Conservation (phyloP, 2,888 invertebrate species). For the Dynastes maya region DNA sequence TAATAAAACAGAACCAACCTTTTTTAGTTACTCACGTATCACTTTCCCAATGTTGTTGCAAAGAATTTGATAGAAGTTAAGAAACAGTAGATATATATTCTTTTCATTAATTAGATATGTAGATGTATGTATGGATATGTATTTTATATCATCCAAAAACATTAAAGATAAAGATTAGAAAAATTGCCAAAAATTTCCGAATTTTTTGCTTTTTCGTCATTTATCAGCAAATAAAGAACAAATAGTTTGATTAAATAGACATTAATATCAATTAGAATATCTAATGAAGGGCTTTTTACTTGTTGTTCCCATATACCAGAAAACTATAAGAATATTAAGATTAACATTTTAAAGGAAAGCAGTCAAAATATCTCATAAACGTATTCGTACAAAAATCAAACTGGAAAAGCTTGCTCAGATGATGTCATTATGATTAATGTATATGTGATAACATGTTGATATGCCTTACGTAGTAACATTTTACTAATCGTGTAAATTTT, state of each 20-base stretch:
- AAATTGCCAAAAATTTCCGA: too few species aligned
- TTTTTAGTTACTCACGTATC: too few species aligned
- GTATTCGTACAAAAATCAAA: neutral
- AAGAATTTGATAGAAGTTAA: neutral
- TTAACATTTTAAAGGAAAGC: neutral
- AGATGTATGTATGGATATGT: too few species aligned
- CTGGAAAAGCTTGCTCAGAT: slow-evolving; percentile 5
- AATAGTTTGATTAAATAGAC: neutral
- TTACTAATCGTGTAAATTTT: slow-evolving; percentile 6
- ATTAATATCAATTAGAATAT: neutral
- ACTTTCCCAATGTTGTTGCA: neutral
- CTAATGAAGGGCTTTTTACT: slow-evolving; percentile 18
- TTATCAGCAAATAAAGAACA: too few species aligned
- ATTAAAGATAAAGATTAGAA: too few species aligned
- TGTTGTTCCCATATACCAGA: slow-evolving; percentile 43
- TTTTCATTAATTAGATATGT: too few species aligned
- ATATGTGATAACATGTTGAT: too few species aligned
- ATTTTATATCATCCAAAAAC: too few species aligned
- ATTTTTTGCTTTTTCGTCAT: too few species aligned
- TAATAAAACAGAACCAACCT: too few species aligned
- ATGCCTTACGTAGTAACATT: neutral
- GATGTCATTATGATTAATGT: neutral
- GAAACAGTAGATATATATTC: too few species aligned
- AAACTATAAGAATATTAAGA: slow-evolving; percentile 5
- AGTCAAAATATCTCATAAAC: slow-evolving; percentile 1